Evolutionary conservation across 1,140 invertebrate genomes (phyloP).

Genomic region (Atta colombica): DNA sequence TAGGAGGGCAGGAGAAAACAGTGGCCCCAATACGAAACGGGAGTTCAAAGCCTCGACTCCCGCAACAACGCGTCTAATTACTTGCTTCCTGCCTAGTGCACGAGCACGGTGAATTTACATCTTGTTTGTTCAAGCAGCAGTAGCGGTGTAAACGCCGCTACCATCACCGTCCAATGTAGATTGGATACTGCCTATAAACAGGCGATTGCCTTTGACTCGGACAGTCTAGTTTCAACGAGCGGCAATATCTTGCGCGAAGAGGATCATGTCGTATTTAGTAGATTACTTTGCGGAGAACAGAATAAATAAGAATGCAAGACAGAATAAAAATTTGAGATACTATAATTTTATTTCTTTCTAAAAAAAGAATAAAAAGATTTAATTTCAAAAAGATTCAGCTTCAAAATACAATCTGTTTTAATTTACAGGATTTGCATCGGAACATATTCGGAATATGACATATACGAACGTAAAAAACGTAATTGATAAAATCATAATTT

Average conservation of each 20-base stretch:
- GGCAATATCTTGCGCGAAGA: constrained; percentile 72
- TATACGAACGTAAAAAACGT: neutral
- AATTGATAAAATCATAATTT: neutral
- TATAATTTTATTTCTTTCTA: neutral
- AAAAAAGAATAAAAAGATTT: neutral
- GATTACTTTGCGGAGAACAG: constrained; percentile 12
- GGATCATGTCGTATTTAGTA: constrained; percentile 61
- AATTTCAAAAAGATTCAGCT: too few species aligned
- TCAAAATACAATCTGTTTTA: neutral
- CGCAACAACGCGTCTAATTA: constrained; percentile 85
- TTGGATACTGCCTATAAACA: constrained; percentile 81
- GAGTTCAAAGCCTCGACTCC: constrained; percentile 82
- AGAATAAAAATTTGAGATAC: neutral
- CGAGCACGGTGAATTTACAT: constrained; percentile 81
- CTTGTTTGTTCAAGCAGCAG: constrained; percentile 84
- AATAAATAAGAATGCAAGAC: neutral
- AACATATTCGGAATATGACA: neutral
- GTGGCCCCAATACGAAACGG: constrained; percentile 80
- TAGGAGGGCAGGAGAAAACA: constrained; percentile 67
- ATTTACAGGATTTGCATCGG: neutral
- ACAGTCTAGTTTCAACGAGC: constrained; percentile 68
- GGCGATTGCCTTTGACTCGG: constrained; percentile 76
- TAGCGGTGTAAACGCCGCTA: constrained; percentile 67
- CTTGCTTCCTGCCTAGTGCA: constrained; percentile 81
- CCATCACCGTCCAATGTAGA: constrained; percentile 75